Conservation (phyloP, 2,797 vertebrate genomes). For the Tamandua tetradactyla region DNA sequence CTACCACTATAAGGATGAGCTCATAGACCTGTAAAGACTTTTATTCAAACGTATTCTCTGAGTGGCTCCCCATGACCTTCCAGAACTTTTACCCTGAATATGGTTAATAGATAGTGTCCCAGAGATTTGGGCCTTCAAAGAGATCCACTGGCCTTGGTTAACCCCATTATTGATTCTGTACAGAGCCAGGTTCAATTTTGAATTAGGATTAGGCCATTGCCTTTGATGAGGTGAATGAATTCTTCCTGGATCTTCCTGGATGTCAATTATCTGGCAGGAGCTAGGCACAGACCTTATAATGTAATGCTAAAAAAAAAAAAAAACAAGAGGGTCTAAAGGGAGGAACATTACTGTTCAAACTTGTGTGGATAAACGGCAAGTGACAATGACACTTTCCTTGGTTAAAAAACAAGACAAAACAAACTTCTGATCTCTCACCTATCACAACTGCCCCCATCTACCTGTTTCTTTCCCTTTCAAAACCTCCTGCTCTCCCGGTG, state of each 20-base stretch:
- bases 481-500: background rate
- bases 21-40: background rate
- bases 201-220: constrained; percentile 36
- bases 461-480: background rate
- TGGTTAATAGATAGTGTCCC: background rate
- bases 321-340: background rate
- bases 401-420: background rate
- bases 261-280: constrained; percentile 26
- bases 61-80: background rate
- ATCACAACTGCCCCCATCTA: background rate
- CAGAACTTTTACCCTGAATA: background rate
- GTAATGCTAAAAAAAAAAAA: constrained; percentile 4
- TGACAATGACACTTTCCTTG: background rate
- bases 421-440: background rate
- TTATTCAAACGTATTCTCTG: constrained; percentile 27
- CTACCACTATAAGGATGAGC: constrained; percentile 42
- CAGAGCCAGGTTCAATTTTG: constrained; percentile 36
- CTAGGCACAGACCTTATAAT: constrained; percentile 39
- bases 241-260: background rate
- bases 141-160: background rate
- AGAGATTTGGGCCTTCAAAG: background rate
- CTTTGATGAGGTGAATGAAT: constrained; percentile 45
- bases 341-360: background rate
- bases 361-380: background rate
- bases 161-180: background rate